A percentile compares a stretch with the other conserved stretches of the same genome.
These are phyloP conservation scores for Avahi laniger DNA, from an alignment of 2,797 vertebrate genomes.

Conservation along the genomic window DNA sequence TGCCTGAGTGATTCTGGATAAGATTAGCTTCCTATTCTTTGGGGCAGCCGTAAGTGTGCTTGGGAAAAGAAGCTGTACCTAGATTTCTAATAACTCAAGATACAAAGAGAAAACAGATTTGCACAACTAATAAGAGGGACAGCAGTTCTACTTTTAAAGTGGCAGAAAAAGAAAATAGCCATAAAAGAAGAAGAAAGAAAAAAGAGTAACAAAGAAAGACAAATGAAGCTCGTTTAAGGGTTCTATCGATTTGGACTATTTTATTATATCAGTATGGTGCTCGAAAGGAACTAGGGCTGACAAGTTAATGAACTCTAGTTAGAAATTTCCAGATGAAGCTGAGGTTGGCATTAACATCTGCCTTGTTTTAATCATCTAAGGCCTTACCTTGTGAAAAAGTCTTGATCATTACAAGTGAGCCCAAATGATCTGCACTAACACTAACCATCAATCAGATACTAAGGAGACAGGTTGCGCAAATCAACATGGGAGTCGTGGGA, in stretches of 20 bases:
- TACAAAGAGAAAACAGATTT: background rate
- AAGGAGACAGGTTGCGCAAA: background rate
- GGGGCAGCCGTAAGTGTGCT: background rate
- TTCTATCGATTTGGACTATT: slow-evolving; percentile 75
- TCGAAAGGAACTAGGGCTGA: slow-evolving; percentile 78
- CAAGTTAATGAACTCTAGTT: slow-evolving; percentile 84
- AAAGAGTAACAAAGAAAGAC: slow-evolving; percentile 56
- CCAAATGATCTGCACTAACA: slow-evolving; percentile 49
- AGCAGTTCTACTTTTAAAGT: slow-evolving; percentile 24
- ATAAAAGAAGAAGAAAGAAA: background rate
- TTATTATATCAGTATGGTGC: slow-evolving; percentile 75
- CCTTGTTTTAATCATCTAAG: slow-evolving; percentile 78
- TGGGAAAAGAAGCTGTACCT: background rate
- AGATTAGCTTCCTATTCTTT: background rate
- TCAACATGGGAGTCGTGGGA: background rate
- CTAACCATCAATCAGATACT: slow-evolving; percentile 60
- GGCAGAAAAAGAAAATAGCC: background rate
- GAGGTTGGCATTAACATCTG: slow-evolving; percentile 70
- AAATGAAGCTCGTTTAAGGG: slow-evolving; percentile 64
- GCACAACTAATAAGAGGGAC: background rate
- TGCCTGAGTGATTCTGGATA: background rate
- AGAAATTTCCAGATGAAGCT: slow-evolving; percentile 77
- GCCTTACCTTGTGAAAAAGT: slow-evolving; percentile 61
- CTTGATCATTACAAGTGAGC: slow-evolving; percentile 61
- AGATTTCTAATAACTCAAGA: background rate